Evolutionary conservation across 2,797 vertebrate species (phyloP), one percentile per base, ranked within the genome.

Genomic region (Myioborus melanocephalus): DNA sequence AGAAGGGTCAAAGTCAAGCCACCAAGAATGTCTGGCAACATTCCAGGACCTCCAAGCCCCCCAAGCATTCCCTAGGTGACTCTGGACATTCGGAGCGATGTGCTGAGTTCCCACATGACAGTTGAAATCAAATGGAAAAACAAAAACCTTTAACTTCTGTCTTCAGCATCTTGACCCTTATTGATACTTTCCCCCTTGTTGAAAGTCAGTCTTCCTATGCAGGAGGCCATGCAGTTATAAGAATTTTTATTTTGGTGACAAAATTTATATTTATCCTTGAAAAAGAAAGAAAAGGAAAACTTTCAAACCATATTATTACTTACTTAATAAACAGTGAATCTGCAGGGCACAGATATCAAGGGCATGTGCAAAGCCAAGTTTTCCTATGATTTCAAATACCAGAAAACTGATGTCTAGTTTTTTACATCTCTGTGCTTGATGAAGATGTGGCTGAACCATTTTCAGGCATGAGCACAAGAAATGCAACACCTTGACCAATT

Each of bases 401-500:
- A 32, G 19, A 80, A 91, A 76, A 83, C 9, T 79, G 27, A 71
- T 12, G 4, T 26, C 2, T 24, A 47, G 11, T 46, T 44, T 69
- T 68, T 34, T 34, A 46, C 30, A 87, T 44, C 22, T 23, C 28
- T 28, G 12, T 55, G 27, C 66, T 72, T 69, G 43, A 57, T 65
- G 52, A 18, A 89, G n/a, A 69, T 56, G 7, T 92, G 59, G 87
- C 37, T 87, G 72, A 83, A 71, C 17, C 49, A 91, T 94, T 97
- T 93, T 88, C 89, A 96, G 86, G 94, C 89, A 91, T 77, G 91
- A 94, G 49, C 77, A 90, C 20, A 23, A 94, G 66, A 89, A 95
- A 92, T 94, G 85, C 79, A 59, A 81, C 77, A 90, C 41, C 72
- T 90, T 59, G 27, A 84, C 68, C 60, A 96, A 89, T 79, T 93